Evolutionary conservation across 2,113 vertebrate species (phyloP), one percentile per base, ranked within the genome.

Genomic region (Myanophis thanlyinensis): DNA sequence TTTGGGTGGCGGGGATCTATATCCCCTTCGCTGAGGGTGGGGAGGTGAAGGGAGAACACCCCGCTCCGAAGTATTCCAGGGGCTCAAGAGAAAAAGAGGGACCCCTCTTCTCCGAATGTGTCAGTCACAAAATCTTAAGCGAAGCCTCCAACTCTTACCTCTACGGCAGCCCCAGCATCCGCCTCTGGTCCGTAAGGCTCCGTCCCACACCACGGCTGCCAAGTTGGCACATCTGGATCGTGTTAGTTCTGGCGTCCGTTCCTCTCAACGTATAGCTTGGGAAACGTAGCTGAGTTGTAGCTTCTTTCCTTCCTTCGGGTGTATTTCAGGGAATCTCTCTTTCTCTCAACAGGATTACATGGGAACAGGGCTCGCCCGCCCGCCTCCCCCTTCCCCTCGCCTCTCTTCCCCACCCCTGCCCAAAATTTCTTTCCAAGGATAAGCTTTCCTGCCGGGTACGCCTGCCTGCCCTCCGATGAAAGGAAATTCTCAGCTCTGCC

Each of bases 181-280:
- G 85, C 0, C 90, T 96, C 95, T 94, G 94, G 85, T 93, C 92
- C 30, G 92, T 88, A 1, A 5, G 0, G 93, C 62, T 84, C 7
- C 51, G 0, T 86, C 94, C 52, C 86, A 1, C 3, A 47, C 52
- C 86, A 1, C 3, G 49, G 89, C 94, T 96, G 97, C 97, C 97
- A 96, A 95, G 94, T 0, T 47, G 96, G 91, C 96, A 95, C 97
- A 97, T 97, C 97, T 97, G 97, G 96, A 94, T 52, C 0, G 4
- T 0, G 67, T 97, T 95, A 97, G 91, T 0, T 18, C n/a, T 85
- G 94, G 91, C 97, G 95, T 97, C 92, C 97, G 95, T 97, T 92
- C 95, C 95, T 47, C 67, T 6, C 2, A 53, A 84, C 2, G 87
- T 0, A 13, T 18, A 85, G 91, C 93, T 67, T 4, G 96, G 90